Percentiles rank a stretch among this genome's conserved stretches.
Conservation (phyloP, 2,113 vertebrate species). For the Sus scrofa region DNA sequence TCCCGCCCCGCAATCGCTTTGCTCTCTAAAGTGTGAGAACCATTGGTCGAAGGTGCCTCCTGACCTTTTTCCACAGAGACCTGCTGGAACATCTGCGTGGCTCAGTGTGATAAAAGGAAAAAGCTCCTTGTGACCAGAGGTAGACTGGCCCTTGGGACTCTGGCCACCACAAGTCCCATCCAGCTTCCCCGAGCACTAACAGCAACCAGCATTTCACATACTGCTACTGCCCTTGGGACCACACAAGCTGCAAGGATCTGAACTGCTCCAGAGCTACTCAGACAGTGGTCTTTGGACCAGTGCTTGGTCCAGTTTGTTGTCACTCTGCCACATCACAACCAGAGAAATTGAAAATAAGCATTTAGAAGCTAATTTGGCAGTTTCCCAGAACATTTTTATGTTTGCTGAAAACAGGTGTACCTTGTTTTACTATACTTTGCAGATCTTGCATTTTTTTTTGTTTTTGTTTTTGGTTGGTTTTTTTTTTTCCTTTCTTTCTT, state of each 20-base stretch:
- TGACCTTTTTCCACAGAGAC: background rate
- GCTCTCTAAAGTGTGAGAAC: background rate
- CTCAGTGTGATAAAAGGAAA: background rate
- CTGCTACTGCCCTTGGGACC: background rate
- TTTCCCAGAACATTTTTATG: background rate
- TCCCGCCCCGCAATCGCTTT: background rate
- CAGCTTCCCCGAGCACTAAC: background rate
- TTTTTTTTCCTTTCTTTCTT: too few species aligned
- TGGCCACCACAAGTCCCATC: too few species aligned
- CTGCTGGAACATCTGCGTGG: background rate
- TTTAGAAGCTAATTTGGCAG: background rate
- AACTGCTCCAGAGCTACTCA: background rate
- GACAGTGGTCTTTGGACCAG: background rate
- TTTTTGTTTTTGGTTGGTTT: too few species aligned
- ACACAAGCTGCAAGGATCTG: background rate
- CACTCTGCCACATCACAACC: background rate
- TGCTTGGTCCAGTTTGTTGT: too few species aligned
- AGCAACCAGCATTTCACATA: background rate
- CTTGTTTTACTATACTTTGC: background rate
- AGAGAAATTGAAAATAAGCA: background rate
- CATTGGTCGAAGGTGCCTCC: background rate
- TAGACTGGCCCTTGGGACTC: background rate
- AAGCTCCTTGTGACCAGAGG: background rate
- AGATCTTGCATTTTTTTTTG: too few species aligned
- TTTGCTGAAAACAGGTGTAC: background rate